Evolutionary conservation across 2,888 invertebrate genomes (phyloP), one percentile per base, ranked within the genome.

Genomic region (Gandaritis pyraliata): DNA sequence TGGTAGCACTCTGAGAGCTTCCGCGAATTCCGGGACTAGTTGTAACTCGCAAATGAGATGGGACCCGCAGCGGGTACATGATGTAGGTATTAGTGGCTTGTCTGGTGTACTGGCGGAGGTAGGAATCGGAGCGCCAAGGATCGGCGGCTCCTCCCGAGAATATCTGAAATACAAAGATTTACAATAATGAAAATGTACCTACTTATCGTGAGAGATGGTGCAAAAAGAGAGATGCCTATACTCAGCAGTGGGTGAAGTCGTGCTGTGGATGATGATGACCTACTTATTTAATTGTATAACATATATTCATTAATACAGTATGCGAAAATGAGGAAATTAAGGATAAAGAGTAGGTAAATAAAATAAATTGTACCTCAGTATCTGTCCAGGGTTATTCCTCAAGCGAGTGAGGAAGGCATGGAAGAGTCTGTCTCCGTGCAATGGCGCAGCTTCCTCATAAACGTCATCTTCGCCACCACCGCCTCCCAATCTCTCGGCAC

Each of bases 361-460:
- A 39, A n/a, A n/a, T n/a, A 30, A 23, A 23, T 23, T 13, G 49
- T 86, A 97, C 97, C 97, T 94, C 53, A 98, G 86, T 73, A 97
- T 94, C 85, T 98, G 98, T 13, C 96, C 95, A 0, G 97, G 97
- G 91, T 96, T 96, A 51, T 92, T 88, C 68, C 95, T 94, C 57
- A 97, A 92, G 61, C 94, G 94, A 46, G 94, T 94, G 18, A 96
- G 82, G 78, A 97, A 97, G 61, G 95, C 94, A 82, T 97, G 96
- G 79, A 97, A 97, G 84, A 96, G 93, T 66, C 94, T 91, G 83
- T 98, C 97, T 0, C 97, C 97, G 79, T 98, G 97, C 30, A 94
- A 93, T 0, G 97, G 97, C 56, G 94, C 81, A 0, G 94, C 93
- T 74, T 96, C 96, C 76, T 98, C 98, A 77, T 98, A 98, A 23